phyloP scores from a whole-genome alignment of 2,113 vertebrate genomes.

The Zeus faber region DNA sequence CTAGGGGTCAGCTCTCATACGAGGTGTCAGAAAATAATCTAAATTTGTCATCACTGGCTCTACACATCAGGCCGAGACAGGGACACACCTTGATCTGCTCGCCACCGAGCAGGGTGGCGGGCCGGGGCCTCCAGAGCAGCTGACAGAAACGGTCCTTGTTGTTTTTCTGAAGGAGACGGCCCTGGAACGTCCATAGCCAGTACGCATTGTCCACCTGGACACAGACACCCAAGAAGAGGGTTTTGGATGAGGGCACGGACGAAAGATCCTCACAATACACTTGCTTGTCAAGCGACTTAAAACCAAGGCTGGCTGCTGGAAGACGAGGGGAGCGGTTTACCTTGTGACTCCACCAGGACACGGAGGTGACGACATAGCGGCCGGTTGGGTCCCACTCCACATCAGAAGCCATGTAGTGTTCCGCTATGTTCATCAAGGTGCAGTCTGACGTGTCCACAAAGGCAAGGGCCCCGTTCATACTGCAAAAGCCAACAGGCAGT shows the following conservation, averaged over 20 bases:
- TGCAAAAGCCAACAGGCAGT: constrained; percentile 43
- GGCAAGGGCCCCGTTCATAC: constrained; percentile 96
- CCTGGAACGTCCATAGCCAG: constrained; percentile 99
- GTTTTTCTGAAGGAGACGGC: constrained; percentile 96
- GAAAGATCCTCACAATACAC: neutral
- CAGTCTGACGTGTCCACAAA: constrained; percentile 98
- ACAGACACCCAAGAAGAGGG: neutral
- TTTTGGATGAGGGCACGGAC: neutral
- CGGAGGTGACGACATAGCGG: constrained; percentile 92
- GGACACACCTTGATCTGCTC: constrained; percentile 85
- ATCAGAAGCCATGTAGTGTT: constrained; percentile 96
- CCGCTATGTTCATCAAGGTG: constrained; percentile 98
- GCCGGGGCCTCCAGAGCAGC: constrained; percentile 94
- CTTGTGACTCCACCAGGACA: constrained; percentile 99
- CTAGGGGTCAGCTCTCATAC: constrained; percentile 51
- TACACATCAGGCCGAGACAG: neutral
- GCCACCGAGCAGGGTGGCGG: constrained; percentile 80
- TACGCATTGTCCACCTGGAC: constrained; percentile 95
- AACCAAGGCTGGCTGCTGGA: no score
- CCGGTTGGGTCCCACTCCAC: constrained; percentile 98
- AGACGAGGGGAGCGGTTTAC: constrained; percentile 47
- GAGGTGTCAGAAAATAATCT: constrained; percentile 40
- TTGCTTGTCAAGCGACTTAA: neutral
- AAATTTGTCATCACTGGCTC: constrained; percentile 25
- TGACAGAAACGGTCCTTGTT: constrained; percentile 97